These are phyloP conservation scores for Drosophila mayri DNA, from an alignment of 1,140 invertebrate species.

Conservation along the genomic window DNA sequence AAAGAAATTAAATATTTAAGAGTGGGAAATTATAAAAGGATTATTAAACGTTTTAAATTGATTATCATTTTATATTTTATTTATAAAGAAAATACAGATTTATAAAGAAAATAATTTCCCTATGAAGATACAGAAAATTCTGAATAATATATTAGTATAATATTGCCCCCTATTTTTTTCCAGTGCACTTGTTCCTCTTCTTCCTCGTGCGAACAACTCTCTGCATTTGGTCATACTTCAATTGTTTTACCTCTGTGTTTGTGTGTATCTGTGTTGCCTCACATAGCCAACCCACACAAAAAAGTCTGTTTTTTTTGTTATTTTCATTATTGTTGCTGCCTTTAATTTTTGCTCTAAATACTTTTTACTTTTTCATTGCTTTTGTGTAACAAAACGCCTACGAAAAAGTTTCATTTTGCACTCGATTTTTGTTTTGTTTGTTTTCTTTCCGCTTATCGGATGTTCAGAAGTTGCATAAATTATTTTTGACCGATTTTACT, in stretches of 20 bases:
- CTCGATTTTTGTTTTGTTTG: constrained; percentile 16
- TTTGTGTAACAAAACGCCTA: constrained; percentile 62
- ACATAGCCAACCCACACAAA: constrained; percentile 47
- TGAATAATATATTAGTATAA: too few relatives aligned
- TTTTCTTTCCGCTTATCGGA: constrained; percentile 32
- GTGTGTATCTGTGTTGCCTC: constrained; percentile 51
- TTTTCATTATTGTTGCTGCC: constrained; percentile 43
- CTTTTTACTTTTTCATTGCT: constrained; percentile 55
- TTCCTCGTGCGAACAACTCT: constrained; percentile 18
- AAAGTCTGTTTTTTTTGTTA: constrained; percentile 25
- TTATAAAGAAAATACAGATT: too few relatives aligned
- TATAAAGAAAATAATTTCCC: too few relatives aligned
- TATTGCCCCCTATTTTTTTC: background rate
- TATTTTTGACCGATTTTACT: constrained; percentile 54
- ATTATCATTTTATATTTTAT: too few relatives aligned
- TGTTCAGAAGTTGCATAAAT: constrained; percentile 74
- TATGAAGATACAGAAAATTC: too few relatives aligned
- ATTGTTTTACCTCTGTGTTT: constrained; percentile 57
- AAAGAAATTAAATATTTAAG: background rate
- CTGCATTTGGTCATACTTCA: constrained; percentile 73
- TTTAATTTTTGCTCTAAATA: constrained; percentile 78
- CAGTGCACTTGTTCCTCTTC: constrained; percentile 12
- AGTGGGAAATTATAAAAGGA: background rate
- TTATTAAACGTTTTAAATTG: background rate
- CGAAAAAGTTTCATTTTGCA: constrained; percentile 60